Evolutionary conservation across 2,797 vertebrate genomes (phyloP).

Genomic region (Oreonectes daqikongensis): DNA sequence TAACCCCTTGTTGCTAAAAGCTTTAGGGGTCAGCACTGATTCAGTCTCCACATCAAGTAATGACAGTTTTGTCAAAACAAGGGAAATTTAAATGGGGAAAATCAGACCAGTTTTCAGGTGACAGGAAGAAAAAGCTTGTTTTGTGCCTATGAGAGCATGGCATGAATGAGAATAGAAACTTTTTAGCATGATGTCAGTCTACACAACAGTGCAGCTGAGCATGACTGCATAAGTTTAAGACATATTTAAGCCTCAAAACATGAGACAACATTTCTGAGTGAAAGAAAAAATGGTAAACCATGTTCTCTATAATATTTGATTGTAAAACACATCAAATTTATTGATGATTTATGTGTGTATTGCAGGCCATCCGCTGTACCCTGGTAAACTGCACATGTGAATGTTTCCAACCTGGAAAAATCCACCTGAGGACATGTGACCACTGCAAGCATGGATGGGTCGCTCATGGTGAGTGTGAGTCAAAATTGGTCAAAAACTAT

Average conservation of each 20-base stretch:
- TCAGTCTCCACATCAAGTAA: slow-evolving; percentile 69
- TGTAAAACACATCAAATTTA: not conserved
- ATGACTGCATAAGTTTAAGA: no score
- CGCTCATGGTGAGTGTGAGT: slow-evolving; percentile 85
- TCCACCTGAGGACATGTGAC: slow-evolving; percentile 97
- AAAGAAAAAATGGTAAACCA: no score
- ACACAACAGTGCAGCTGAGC: not conserved
- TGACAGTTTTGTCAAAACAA: slow-evolving; percentile 73
- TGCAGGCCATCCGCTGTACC: slow-evolving; percentile 97
- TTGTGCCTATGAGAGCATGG: slow-evolving; percentile 26
- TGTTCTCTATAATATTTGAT: no score
- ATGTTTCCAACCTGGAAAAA: slow-evolving; percentile 99
- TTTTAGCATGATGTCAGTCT: slow-evolving; percentile 7
- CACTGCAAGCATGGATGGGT: slow-evolving; percentile 99
- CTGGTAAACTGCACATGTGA: slow-evolving; percentile 99
- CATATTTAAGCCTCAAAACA: no score
- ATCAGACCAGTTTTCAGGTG: slow-evolving; percentile 53
- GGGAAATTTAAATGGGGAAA: slow-evolving; percentile 63
- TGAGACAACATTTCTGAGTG: no score
- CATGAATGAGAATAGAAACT: not conserved
- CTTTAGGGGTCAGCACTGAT: slow-evolving; percentile 72
- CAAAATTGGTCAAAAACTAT: not conserved
- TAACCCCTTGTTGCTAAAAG: slow-evolving; percentile 76
- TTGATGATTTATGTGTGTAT: not conserved
- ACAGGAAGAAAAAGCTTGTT: slow-evolving; percentile 41